Conservation (phyloP, 2,113 vertebrate species). For the Cyanoliseus patagonus region DNA sequence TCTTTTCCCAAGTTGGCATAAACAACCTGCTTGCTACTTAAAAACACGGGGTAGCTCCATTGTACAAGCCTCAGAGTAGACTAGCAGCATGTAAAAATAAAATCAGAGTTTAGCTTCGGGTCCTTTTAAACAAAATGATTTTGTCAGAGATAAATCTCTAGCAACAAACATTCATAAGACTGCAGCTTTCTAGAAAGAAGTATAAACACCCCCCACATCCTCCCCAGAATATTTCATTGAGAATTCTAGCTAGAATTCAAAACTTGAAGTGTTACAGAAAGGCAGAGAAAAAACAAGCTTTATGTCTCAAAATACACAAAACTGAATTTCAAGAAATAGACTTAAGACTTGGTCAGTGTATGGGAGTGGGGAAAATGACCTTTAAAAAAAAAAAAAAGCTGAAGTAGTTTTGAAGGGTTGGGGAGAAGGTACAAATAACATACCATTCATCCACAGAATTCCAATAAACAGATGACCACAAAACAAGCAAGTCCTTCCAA, state of each 20-base stretch:
- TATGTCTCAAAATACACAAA: not conserved
- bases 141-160: not conserved
- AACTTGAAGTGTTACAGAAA: not conserved
- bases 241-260: not conserved
- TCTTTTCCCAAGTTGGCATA: not conserved
- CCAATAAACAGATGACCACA: not conserved
- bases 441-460: not conserved
- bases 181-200: not conserved
- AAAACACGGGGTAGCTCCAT: accelerated
- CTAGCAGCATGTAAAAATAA: not conserved
- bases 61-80: not conserved
- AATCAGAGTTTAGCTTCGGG: not conserved
- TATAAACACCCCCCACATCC: accelerated
- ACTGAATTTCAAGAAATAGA: not conserved
- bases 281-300: not conserved
- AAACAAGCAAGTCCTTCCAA: not conserved
- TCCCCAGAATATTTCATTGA: not conserved
- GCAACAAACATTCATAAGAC: not conserved
- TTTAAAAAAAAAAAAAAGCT: not conserved
- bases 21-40: not conserved
- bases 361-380: not conserved
- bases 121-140: not conserved
- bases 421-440: not conserved
- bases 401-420: not conserved
- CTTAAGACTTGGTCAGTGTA: not conserved